A percentile compares a stretch with the other conserved stretches of the same genome.
Conservation (phyloP, 1,140 invertebrate species). For the Heliconius hewitsoni region DNA sequence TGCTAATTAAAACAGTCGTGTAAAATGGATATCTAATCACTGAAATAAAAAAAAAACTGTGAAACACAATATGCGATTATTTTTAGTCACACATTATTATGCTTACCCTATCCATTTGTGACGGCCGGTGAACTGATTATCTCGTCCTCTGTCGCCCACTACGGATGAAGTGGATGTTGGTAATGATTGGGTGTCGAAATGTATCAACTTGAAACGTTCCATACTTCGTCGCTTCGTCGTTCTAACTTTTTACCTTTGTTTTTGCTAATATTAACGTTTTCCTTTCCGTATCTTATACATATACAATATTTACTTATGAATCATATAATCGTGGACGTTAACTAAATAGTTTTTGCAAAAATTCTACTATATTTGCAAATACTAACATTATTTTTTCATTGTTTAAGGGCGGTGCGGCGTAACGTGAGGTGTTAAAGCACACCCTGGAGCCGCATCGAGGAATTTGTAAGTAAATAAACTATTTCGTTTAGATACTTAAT, state of each 20-base stretch:
- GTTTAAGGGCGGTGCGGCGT: slow-evolving; percentile 68
- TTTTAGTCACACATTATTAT: background rate
- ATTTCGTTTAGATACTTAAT: background rate
- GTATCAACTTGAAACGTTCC: slow-evolving; percentile 18
- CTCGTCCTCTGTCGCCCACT: slow-evolving; percentile 29
- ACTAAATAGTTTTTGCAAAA: too few relatives aligned
- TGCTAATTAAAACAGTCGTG: background rate
- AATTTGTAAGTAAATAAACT: slow-evolving; percentile 26
- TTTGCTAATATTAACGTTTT: background rate
- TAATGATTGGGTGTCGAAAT: slow-evolving; percentile 25
- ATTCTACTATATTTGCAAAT: background rate
- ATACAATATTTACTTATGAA: background rate
- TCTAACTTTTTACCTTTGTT: slow-evolving; percentile 1
- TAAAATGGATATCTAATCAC: background rate
- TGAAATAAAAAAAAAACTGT: background rate
- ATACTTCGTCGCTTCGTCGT: slow-evolving; percentile 5
- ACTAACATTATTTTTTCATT: slow-evolving; percentile 16
- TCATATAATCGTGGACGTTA: too few relatives aligned
- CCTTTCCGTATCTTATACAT: background rate
- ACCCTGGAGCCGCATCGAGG: slow-evolving; percentile 64
- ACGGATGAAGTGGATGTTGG: slow-evolving; percentile 9
- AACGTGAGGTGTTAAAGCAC: slow-evolving; percentile 55
- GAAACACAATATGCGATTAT: background rate
- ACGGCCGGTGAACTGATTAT: slow-evolving; percentile 35
- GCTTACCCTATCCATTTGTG: slow-evolving; percentile 19